Evolutionary conservation across 1,140 invertebrate genomes (phyloP), one percentile per base, ranked within the genome.

Genomic region (Antheraea pernyi): DNA sequence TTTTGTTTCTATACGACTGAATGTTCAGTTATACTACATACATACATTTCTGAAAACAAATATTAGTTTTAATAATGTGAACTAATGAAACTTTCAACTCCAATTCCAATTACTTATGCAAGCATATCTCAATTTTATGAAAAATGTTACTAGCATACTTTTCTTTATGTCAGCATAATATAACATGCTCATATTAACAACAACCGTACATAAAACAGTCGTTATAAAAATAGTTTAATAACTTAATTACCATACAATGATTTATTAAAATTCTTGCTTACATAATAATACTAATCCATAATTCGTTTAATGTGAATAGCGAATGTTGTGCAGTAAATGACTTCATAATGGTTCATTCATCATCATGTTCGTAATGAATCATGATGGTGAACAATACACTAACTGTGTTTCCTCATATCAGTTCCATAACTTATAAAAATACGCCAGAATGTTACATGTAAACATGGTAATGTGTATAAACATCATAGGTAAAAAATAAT

Each of bases 251-350:
- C n/a, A 65, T 70, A 22, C 59, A 64, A 16, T 64, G 42, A 18
- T 18, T 58, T 63, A 16, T 53, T 16, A 53, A 53, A 53, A 53
- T 53, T n/a, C 11, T n/a, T 53, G 16, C 4, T 53, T 53, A 53
- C 46, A 53, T 74, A 72, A 39, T 72, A 73, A 78, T 70, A 78
- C 78, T 71, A 80, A 77, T 77, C 74, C 78, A 77, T 72, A 73
- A 71, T 71, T 75, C 62, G 72, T 68, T 53, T n/a, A 79, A 76
- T 82, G 82, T 82, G 79, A 76, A 74, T 80, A 81, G 73, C 78
- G 76, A 77, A 78, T 70, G 68, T 81, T 83, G 81, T 83, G 81
- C 79, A 77, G 76, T 18, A 76, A 64, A 72, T 70, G 53, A 61
- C 74, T 78, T 58, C 64, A 61, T 60, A 6, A 18, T 60, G 9